Evolutionary conservation across 2,888 invertebrate species (phyloP), one percentile per base, ranked within the genome.

Genomic region (Cartodere bifasciata): DNA sequence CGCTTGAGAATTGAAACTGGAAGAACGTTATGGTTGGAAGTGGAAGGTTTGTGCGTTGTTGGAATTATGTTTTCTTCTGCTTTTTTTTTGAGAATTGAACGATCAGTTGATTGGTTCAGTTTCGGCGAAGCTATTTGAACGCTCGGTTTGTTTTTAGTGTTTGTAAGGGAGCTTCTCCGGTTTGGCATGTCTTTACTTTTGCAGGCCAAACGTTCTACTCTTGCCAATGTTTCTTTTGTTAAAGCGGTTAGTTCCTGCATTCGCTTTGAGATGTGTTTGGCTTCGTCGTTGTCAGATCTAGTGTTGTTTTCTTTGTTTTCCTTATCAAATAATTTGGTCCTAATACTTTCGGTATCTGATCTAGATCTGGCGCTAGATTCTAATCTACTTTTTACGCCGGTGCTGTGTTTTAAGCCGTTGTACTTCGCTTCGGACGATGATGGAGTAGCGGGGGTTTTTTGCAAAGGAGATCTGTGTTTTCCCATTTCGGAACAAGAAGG

Each of bases 71-170:
- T 71, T 29, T 70, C 66, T 39, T 67, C 52, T 20, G 68, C 66
- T 53, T 77, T 79, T 44, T 76, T 71, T 56, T 80, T 80, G 23
- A 80, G 59, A 48, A 79, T 79, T 35, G 79, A 79, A 9, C 16
- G 13, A 31, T 30, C 22, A 31, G 35, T 33, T 29, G 29, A 14
- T 32, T 27, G 11, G n/a, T n/a, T n/a, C n/a, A n/a, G n/a, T n/a
- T n/a, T n/a, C n/a, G n/a, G n/a, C n/a, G n/a, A n/a, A n/a, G n/a
- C n/a, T n/a, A n/a, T n/a, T n/a, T n/a, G n/a, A 11, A 11, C 7
- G 5, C 21, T 4, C 14, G n/a, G 16, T 16, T 11, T 6, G 22
- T 22, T 38, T 22, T 42, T 34, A 4, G 36, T 13, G 34, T 36
- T 37, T 29, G 33, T 43, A 16, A 31, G 28, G 2, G 39, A 35